phyloP scores from a whole-genome alignment of 2,888 invertebrate species.

The Dryocosmus kuriphilus region DNA sequence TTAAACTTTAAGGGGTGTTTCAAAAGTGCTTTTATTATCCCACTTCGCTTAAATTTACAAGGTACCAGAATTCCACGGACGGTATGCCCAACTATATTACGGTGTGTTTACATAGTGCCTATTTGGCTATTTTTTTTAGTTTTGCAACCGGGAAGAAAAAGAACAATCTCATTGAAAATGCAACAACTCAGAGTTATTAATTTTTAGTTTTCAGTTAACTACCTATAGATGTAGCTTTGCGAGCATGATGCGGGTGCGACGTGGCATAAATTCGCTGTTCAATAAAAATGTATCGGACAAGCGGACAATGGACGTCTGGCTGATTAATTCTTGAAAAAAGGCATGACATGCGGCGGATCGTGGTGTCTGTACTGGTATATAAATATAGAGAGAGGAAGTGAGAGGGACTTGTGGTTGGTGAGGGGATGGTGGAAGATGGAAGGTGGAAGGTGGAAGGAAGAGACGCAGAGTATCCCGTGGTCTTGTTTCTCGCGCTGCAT shows the following conservation, averaged over 20 bases:
- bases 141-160: too few species aligned
- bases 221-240: constrained; percentile 45
- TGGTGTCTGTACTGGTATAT: constrained; percentile 35
- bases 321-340: constrained; percentile 58
- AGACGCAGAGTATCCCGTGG: constrained; percentile 39
- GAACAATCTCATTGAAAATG: background rate
- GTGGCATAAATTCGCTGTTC: constrained; percentile 40
- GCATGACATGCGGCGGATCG: constrained; percentile 46
- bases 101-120: too few species aligned
- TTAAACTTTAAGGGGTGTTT: too few species aligned
- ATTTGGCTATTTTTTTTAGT: too few species aligned
- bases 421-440: background rate
- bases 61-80: too few species aligned
- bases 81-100: too few species aligned
- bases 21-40: too few species aligned
- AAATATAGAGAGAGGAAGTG: constrained; percentile 35
- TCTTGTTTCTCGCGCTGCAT: constrained; percentile 60
- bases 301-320: constrained; percentile 49
- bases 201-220: background rate
- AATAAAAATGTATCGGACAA: constrained; percentile 44
- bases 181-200: background rate
- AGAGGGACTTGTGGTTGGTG: background rate
- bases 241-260: constrained; percentile 46
- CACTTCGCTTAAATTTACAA: too few species aligned
- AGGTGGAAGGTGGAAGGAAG: constrained; percentile 12